Evolutionary conservation across 2,888 invertebrate species (phyloP), one percentile per base, ranked within the genome.

Genomic region (Myathropa florea): DNA sequence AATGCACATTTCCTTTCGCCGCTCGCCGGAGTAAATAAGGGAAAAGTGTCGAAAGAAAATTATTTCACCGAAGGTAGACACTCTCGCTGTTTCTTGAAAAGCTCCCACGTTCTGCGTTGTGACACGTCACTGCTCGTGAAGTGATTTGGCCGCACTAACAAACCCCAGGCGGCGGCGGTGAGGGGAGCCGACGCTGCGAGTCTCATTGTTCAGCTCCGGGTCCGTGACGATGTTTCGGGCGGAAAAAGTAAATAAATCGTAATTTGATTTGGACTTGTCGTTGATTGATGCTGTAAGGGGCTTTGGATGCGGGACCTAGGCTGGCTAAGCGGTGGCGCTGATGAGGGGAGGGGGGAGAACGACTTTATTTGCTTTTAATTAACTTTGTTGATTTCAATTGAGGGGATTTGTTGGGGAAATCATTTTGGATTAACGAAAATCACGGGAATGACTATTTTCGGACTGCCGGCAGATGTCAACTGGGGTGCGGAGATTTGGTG

Each of bases 191-290:
- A 3, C n/a, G 23, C 53, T 14, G 53, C 14, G 33, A 33, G 33
- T 46, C 46, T 7, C 46, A 46, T 46, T 46, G 46, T 46, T 46
- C 18, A 18, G 18, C 46, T 18, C 6, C 46, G 30, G 10, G 30
- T 33, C n/a, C 1, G 9, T 3, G 33, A 33, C 33, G 4, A 57
- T 53, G 23, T 67, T 39, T 78, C 46, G 53, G 76, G 36, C 39
- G 64, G 28, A n/a, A 75, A 78, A 75, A 75, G 70, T 75, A 84
- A 83, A 83, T 75, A 83, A 75, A 80, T 80, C 70, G 65, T 71
- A 70, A 71, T 80, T 80, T 76, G 65, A 80, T 71, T 79, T 70
- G 21, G 59, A 84, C 36, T 64, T 53, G 23, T 36, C 55, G 78
- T 70, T 75, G 75, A 75, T 65, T 75, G 79, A 36, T 65, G 59